These are phyloP conservation scores for Argyresthia goedartella DNA, from an alignment of 2,888 invertebrate genomes.

Conservation along the genomic window DNA sequence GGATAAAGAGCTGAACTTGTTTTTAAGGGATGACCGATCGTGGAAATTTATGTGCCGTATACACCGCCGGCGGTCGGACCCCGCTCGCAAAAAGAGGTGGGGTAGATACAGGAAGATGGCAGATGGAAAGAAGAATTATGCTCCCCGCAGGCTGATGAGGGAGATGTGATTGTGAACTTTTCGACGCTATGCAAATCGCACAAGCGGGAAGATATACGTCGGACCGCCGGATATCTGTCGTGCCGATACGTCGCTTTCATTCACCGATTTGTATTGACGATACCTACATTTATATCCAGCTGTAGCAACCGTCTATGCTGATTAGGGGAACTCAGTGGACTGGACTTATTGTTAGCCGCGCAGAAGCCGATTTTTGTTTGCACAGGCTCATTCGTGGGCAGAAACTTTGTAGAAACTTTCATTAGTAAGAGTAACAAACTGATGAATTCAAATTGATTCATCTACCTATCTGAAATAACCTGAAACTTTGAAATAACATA, in stretches of 20 bases:
- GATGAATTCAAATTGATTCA: constrained; percentile 60
- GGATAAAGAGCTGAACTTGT: constrained; percentile 70
- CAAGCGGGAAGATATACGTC: constrained; percentile 43
- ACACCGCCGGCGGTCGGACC: constrained; percentile 59
- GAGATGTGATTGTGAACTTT: constrained; percentile 69
- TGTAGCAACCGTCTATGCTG: constrained; percentile 1
- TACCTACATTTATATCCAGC: neutral
- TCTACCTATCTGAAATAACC: constrained; percentile 26
- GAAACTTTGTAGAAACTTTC: constrained; percentile 42
- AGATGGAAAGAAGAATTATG: constrained; percentile 67
- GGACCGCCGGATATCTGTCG: constrained; percentile 30
- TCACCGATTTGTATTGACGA: constrained; percentile 37
- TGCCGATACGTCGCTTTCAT: constrained; percentile 39
- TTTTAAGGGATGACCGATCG: constrained; percentile 72
- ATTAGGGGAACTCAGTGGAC: constrained; percentile 16
- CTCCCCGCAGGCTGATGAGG: constrained; percentile 67
- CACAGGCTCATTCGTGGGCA: constrained; percentile 27
- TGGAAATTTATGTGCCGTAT: constrained; percentile 68
- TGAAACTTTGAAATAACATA: constrained; percentile 40
- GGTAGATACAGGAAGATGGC: constrained; percentile 65
- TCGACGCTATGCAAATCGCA: constrained; percentile 65
- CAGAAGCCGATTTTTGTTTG: constrained; percentile 37
- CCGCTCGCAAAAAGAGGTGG: constrained; percentile 53
- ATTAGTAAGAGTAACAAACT: constrained; percentile 26
- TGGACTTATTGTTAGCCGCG: constrained; percentile 29